These are phyloP conservation scores for Drosophila jambulina DNA, from an alignment of 1,140 invertebrate genomes.

Conservation along the genomic window DNA sequence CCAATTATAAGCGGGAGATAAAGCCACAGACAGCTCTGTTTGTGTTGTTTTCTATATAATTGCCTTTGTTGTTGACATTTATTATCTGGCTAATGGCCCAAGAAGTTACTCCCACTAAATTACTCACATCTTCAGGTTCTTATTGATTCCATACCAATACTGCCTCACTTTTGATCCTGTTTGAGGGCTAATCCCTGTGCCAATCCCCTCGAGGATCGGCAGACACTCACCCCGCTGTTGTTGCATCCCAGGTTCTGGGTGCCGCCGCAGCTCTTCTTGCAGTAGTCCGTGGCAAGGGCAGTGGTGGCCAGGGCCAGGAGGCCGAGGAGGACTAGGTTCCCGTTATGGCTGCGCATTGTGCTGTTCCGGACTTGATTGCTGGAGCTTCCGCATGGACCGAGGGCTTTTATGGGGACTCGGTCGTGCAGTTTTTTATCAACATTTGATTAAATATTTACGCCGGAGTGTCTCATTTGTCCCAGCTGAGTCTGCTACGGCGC, in stretches of 20 bases:
- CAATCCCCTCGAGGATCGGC: not conserved
- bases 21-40: not conserved
- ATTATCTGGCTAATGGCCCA: not conserved
- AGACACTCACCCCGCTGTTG: conserved; percentile 59
- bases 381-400: not conserved
- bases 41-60: not conserved
- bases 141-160: not conserved
- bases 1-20: not conserved
- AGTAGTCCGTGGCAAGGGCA: conserved; percentile 57
- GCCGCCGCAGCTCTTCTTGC: conserved; percentile 47
- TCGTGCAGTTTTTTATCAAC: conserved; percentile 39
- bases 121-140: not conserved
- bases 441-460: conserved; percentile 75
- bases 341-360: conserved; percentile 47
- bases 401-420: conserved; percentile 51
- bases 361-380: conserved; percentile 42
- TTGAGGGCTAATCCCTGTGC: not conserved
- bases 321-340: conserved; percentile 12
- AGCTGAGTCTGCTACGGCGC: conserved; percentile 4
- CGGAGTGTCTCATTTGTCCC: conserved; percentile 35
- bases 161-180: too few species aligned
- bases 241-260: conserved; percentile 64
- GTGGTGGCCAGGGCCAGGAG: conserved; percentile 22
- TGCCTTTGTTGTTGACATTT: not conserved
- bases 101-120: not conserved